Base-by-base conservation (phyloP, 2,888 invertebrate genomes). In the Meganola albula region DNA sequence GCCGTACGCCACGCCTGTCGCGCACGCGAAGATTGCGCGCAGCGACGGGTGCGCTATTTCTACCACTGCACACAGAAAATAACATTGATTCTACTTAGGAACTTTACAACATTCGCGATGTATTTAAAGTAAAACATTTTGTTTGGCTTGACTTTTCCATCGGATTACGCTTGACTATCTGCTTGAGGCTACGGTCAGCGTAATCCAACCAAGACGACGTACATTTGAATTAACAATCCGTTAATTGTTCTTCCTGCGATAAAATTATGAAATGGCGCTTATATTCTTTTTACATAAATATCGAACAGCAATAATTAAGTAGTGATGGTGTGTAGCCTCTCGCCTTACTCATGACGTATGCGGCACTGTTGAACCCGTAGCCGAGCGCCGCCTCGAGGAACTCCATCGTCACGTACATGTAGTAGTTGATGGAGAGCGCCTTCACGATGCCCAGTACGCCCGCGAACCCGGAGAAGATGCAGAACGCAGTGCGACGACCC, bases 381-480 rank as follows among this genome's bases (percentile, higher is more conserved):
- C 88, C 86, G 29, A 87, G 77, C 10, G 83, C 74, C 2, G 89
- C 87, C 58, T 88, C 89, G 27, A 89, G 59, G 66, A 89, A 87
- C 70, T 90, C 89, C 49, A 89, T 65, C n/a, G 63, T 48, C 34
- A 88, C 48, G 63, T 88, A 89, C 80, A 87, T 82, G 46, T 66
- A 62, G 67, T 89, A 90, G 69, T 75, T 84, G 47, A 79, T 52
- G 24, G 89, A 78, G 56, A 88, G 80, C 2, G 87, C 86, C 53
- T 89, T 87, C 24, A 82, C 49, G 42, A 88, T 49, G 24, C 89
- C 89, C 49, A 88, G 63, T 24, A 76, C 55, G 24, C 86, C 87
- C 5, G 87, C 83, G 48, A 70, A 75, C 33, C 71, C 64, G 2
- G 87, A 73, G 58, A 87, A 80, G 8, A 78, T 39, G 38, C 88